Percentiles rank a stretch among this genome's conserved stretches.
Evolutionary conservation across 2,797 vertebrate genomes (phyloP).

Genomic region (Neomorphus geoffroyi): DNA sequence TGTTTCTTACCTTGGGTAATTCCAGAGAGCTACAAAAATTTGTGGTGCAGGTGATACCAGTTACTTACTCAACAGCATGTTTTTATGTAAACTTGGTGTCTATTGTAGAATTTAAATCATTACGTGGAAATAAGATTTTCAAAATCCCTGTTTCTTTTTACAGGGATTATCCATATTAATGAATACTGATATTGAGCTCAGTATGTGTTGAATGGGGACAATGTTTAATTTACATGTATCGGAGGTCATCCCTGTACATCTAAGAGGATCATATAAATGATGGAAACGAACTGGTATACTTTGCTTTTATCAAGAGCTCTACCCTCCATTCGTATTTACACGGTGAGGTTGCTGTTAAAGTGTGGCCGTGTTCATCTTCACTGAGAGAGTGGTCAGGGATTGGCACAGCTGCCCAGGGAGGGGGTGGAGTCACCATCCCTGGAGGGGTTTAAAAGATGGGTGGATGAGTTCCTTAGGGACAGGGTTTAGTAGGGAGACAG

Average conservation of each 20-base stretch:
- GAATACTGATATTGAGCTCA: not conserved
- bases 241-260: not conserved
- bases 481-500: no score
- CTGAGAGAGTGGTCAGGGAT: no score
- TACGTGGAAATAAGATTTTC: not conserved
- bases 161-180: slow-evolving; percentile 11
- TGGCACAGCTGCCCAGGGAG: no score
- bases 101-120: not conserved
- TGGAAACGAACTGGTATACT: not conserved
- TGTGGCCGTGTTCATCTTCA: fast-evolving
- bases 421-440: no score
- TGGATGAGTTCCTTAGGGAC: no score
- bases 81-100: not conserved
- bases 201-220: not conserved
- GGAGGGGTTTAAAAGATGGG: no score
- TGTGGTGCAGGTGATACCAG: not conserved
- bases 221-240: not conserved
- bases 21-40: slow-evolving; percentile 3
- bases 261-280: not conserved
- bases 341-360: not conserved
- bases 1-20: not conserved
- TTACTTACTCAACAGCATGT: not conserved
- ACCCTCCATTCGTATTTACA: fast-evolving
- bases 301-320: not conserved
- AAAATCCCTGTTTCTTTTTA: not conserved